phyloP scores from a whole-genome alignment of 2,888 invertebrate species.

The Rambutsinella grinnellia region DNA sequence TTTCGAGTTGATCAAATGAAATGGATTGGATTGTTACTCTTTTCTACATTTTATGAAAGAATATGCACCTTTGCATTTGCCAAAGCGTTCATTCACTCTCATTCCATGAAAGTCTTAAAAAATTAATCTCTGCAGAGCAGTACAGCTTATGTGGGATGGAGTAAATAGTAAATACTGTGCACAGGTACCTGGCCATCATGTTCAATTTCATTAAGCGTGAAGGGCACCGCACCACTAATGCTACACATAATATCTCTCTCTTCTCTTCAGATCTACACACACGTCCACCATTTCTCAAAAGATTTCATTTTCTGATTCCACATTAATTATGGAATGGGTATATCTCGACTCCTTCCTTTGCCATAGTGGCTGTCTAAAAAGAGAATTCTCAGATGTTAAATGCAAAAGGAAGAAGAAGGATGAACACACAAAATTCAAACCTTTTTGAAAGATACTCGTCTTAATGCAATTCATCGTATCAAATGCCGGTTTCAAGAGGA shows the following conservation, averaged over 20 bases:
- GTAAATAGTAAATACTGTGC: not conserved
- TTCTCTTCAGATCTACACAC: constrained; percentile 27
- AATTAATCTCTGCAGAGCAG: too few species aligned
- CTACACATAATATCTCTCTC: constrained; percentile 40
- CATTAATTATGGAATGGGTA: not conserved
- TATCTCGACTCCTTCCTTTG: not conserved
- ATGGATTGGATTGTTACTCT: not conserved
- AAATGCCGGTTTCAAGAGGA: too few species aligned
- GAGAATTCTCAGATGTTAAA: not conserved
- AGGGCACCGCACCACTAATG: constrained; percentile 62
- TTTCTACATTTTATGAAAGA: too few species aligned
- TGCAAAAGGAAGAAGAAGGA: too few species aligned
- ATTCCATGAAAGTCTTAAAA: too few species aligned
- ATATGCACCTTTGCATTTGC: not conserved
- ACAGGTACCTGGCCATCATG: constrained; percentile 47
- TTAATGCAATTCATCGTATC: too few species aligned
- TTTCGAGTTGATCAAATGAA: not conserved
- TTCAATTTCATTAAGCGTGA: constrained; percentile 64
- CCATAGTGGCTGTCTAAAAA: too few species aligned
- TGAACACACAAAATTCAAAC: too few species aligned
- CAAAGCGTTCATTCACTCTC: not conserved
- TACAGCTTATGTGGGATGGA: not conserved
- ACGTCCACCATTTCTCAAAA: constrained; percentile 45
- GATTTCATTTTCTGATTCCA: constrained; percentile 47
- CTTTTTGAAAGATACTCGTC: too few species aligned